Conservation (phyloP, 2,113 vertebrate species). For the Epinephelus fuscoguttatus region DNA sequence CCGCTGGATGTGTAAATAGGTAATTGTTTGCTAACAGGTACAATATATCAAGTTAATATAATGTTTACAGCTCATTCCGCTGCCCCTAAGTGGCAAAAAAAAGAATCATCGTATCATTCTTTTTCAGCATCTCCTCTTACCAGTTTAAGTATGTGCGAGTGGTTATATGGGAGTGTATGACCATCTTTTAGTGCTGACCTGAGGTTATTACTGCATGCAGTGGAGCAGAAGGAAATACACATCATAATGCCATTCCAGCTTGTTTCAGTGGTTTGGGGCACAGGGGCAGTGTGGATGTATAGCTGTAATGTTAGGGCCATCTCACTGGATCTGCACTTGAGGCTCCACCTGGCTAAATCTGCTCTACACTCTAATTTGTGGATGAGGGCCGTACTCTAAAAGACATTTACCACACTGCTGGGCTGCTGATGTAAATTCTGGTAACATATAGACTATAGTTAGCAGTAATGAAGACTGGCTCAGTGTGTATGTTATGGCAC, state of each 20-base stretch:
- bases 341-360: background rate
- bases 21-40: background rate
- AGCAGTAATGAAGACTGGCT: background rate
- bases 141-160: background rate
- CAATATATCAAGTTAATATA: background rate
- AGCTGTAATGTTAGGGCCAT: background rate
- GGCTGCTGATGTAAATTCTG: too few species aligned
- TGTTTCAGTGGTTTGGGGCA: background rate
- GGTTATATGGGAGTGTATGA: too few species aligned
- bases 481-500: too few species aligned
- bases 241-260: background rate
- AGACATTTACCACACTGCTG: background rate
- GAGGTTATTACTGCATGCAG: background rate
- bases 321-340: background rate
- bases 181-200: too few species aligned
- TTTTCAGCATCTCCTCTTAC: background rate
- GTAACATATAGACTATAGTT: background rate
- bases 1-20: background rate
- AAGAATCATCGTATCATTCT: background rate
- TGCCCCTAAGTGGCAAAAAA: background rate
- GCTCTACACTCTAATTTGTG: background rate
- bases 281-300: slow-evolving; percentile 4
- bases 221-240: background rate
- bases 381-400: background rate
- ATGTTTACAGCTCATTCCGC: background rate